Evolutionary conservation across 2,113 vertebrate genomes (phyloP), one percentile per base, ranked within the genome.

Genomic region (Gymnogyps californianus): DNA sequence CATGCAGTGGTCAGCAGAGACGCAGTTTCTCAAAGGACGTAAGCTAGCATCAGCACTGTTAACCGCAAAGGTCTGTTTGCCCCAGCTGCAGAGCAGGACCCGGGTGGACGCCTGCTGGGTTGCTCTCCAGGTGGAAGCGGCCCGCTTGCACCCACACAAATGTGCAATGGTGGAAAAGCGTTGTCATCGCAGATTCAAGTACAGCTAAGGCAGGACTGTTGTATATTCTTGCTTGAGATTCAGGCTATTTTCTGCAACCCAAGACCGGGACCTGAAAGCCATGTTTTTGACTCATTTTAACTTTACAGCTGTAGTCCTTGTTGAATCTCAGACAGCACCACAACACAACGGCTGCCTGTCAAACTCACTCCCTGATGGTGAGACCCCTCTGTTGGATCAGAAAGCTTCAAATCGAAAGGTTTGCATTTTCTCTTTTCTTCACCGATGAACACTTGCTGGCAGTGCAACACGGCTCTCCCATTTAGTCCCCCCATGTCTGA

Each of bases 141-240:
- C 46, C 66, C 81, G 59, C 34, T 49, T 69, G 32, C 4, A 8
- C 49, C 49, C 44, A 20, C 59, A 55, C 10, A 38, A 34, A 18
- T 0, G 3, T 32, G 58, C 36, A 31, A 16, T 8, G 38, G 19
- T 55, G 17, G 44, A 38, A 74, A 66, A 83, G 38, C 4, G 3
- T 32, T 2, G 0, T 8, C 26, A 15, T 28, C 2, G 1, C 36
- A 79, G n/a, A 64, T n/a, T 19, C 1, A 2, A 18, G 13, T 28
- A 40, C 5, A 8, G 34, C 40, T 49, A 55, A 79, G 16, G 80
- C 46, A 87, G 36, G 34, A 29, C 52, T 64, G 34, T n/a, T 34
- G 29, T 40, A 75, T 49, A 31, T 58, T 57, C 64, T 74, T 78
- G 18, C 34, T 13, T 71, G 74, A 85, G 69, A 78, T 71, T 87